Conservation (phyloP, 2,888 invertebrate genomes). For the Dendrolimus houi region DNA sequence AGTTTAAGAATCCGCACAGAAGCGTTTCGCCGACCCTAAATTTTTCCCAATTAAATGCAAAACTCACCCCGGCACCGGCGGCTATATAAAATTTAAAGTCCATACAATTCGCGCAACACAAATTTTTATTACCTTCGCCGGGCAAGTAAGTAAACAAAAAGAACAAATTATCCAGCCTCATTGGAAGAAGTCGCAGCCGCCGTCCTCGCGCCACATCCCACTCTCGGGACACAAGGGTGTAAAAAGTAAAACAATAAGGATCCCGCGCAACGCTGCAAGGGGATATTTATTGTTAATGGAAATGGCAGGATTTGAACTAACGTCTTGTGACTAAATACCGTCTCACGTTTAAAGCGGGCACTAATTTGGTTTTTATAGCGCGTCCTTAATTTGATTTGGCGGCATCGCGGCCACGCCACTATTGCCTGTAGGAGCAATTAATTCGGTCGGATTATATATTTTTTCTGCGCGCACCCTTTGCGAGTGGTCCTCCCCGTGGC, state of each 20-base stretch:
- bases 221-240: conserved; percentile 71
- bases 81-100: conserved; percentile 74
- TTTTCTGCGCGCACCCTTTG: conserved; percentile 42
- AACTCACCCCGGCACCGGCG: conserved; percentile 58
- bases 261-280: conserved; percentile 63
- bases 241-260: conserved; percentile 77
- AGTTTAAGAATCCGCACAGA: conserved; percentile 72
- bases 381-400: conserved; percentile 77
- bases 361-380: conserved; percentile 78
- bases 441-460: conserved; percentile 76
- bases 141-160: conserved; percentile 71
- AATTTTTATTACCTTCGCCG: conserved; percentile 71
- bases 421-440: conserved; percentile 74
- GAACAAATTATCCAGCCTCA: conserved; percentile 66
- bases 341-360: conserved; percentile 76
- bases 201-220: conserved; percentile 51
- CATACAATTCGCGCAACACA: conserved; percentile 75
- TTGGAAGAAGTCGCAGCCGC: conserved; percentile 56
- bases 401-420: conserved; percentile 70
- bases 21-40: conserved; percentile 68
- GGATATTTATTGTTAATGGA: conserved; percentile 78
- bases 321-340: conserved; percentile 77
- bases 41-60: conserved; percentile 75
- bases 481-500: conserved; percentile 34
- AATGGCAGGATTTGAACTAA: conserved; percentile 76